Evolutionary conservation across 64 coral and sea anemone species (phyloP).

Genomic region (Porites australiensis): DNA sequence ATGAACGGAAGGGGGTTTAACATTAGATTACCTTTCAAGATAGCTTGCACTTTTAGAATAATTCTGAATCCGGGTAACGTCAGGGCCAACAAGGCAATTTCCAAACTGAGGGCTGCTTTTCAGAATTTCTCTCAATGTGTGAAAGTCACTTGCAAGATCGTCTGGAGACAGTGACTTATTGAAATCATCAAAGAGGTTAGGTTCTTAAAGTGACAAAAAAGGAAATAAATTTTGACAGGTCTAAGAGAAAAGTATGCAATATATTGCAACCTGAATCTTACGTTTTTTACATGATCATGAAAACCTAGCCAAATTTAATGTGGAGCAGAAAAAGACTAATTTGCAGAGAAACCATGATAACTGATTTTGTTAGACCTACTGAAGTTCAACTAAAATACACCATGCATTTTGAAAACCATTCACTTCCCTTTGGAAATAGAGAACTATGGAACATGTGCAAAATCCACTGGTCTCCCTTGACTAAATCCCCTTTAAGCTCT

Average conservation of each 20-base stretch:
- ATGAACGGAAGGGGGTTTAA: not conserved
- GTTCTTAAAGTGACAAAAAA: slow-evolving; percentile 45
- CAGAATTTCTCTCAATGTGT: slow-evolving; percentile 73
- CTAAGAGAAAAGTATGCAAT: not conserved
- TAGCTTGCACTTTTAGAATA: not conserved
- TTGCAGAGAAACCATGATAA: too few species aligned
- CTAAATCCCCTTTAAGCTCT: too few species aligned
- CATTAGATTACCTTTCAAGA: slow-evolving; percentile 41
- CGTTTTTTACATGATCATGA: too few species aligned
- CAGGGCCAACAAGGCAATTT: slow-evolving; percentile 78
- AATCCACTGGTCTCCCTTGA: too few species aligned
- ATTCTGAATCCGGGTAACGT: slow-evolving; percentile 52
- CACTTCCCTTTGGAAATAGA: too few species aligned
- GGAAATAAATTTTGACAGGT: not conserved
- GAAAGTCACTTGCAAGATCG: slow-evolving; percentile 79
- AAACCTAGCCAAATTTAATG: too few species aligned
- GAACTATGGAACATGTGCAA: too few species aligned
- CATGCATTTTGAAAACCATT: too few species aligned
- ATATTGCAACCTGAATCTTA: too few species aligned
- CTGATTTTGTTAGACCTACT: too few species aligned
- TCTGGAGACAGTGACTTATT: slow-evolving; percentile 49
- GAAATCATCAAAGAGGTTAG: slow-evolving; percentile 74
- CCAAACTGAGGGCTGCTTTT: slow-evolving; percentile 47
- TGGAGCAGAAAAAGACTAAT: too few species aligned
- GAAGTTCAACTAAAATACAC: too few species aligned